Percentiles rank a stretch among this genome's conserved stretches.
These are phyloP conservation scores for Florisuga fusca DNA, from an alignment of 2,797 vertebrate species.

Conservation along the genomic window DNA sequence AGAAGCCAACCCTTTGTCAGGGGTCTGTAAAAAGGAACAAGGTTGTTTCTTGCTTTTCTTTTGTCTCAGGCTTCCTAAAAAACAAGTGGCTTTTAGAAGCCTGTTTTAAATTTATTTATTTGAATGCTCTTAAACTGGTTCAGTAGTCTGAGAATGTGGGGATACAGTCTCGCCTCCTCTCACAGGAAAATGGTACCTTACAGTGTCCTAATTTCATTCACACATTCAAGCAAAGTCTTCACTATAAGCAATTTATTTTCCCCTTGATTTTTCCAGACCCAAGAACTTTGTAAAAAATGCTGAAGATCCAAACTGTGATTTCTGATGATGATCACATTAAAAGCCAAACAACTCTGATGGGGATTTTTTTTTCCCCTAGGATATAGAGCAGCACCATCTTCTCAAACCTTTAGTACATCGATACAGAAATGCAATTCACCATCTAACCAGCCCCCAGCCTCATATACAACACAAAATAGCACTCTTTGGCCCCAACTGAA, in stretches of 20 bases:
- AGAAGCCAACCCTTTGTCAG: conserved; percentile 42
- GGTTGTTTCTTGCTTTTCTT: background rate
- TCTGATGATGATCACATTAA: background rate
- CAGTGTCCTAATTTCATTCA: background rate
- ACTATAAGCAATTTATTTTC: background rate
- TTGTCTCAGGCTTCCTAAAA: conserved; percentile 22
- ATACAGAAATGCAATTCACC: background rate
- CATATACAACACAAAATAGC: too few relatives aligned
- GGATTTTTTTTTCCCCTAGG: background rate
- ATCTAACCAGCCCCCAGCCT: background rate
- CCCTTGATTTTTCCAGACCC: background rate
- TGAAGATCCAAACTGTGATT: background rate
- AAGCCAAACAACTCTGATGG: background rate
- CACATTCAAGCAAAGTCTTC: background rate
- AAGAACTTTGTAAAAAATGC: background rate
- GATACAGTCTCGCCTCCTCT: background rate
- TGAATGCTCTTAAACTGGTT: background rate
- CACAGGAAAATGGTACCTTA: background rate
- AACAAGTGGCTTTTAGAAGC: background rate
- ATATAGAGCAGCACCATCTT: background rate
- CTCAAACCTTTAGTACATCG: background rate
- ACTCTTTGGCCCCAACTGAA: too few relatives aligned
- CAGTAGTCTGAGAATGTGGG: background rate
- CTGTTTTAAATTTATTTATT: background rate
- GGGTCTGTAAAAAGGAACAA: background rate